Percentiles rank a stretch among this genome's conserved stretches.
phyloP scores from a whole-genome alignment of 2,113 vertebrate genomes.

The Malurus melanocephalus region DNA sequence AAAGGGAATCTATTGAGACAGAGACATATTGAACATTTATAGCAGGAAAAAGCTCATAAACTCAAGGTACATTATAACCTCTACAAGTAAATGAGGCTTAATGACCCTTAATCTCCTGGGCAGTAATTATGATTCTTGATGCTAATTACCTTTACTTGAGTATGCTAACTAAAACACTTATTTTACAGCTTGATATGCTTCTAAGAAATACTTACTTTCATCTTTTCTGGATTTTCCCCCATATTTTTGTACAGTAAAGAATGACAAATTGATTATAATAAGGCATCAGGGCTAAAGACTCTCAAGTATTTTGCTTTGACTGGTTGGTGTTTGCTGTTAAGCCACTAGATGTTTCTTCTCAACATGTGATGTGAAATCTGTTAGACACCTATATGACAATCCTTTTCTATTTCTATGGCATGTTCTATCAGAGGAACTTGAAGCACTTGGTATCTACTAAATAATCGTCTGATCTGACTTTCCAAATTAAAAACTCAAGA shows the following conservation, averaged over 20 bases:
- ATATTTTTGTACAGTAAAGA: neutral
- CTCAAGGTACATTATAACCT: neutral
- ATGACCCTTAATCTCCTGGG: neutral
- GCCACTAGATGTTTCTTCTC: neutral
- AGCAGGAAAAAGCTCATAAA: constrained; percentile 7
- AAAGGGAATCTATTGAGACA: neutral
- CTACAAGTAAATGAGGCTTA: constrained; percentile 3
- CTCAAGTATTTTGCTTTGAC: neutral
- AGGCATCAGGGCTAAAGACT: neutral
- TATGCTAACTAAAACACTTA: neutral
- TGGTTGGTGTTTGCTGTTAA: neutral
- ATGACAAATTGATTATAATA: neutral
- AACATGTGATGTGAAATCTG: neutral
- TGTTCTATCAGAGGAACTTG: neutral
- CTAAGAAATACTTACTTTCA: neutral
- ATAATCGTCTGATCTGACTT: neutral
- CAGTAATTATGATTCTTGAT: neutral
- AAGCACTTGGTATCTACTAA: neutral
- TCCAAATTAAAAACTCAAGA: neutral
- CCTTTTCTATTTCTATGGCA: neutral
- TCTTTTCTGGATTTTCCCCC: neutral
- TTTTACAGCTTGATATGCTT: neutral
- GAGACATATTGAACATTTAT: neutral
- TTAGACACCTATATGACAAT: neutral
- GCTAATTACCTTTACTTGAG: neutral